Conservation (phyloP, 2,797 vertebrate genomes). For the Galago senegalensis region DNA sequence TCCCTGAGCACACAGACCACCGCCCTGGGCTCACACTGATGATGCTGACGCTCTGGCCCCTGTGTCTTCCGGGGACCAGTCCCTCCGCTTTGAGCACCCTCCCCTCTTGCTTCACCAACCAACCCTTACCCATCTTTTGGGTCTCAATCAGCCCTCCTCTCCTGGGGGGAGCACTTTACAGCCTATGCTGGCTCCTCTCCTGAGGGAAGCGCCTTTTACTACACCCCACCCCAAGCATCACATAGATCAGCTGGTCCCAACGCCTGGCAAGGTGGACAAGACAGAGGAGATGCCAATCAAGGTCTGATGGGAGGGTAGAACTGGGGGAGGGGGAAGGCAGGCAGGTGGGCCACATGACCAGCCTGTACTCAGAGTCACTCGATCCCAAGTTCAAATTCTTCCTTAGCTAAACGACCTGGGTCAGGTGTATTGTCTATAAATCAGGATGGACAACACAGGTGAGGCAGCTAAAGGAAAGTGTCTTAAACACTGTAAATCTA, state of each 20-base stretch:
- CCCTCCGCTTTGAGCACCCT: not conserved
- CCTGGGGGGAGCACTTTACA: too few relatives aligned
- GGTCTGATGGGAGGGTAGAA: too few relatives aligned
- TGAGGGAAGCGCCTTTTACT: too few relatives aligned
- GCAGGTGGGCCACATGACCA: not conserved
- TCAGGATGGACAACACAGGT: not conserved
- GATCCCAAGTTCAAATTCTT: not conserved
- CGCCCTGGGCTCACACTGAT: not conserved
- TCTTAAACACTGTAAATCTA: too few relatives aligned
- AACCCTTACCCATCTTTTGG: not conserved
- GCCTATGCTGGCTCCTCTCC: not conserved
- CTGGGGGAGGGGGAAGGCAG: not conserved
- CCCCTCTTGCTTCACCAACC: not conserved
- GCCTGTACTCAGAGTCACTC: too few relatives aligned
- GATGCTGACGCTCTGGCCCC: not conserved
- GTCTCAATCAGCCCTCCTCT: not conserved
- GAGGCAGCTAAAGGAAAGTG: not conserved
- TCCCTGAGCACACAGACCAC: not conserved
- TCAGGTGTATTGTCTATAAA: fast-evolving
- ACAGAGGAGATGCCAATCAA: not conserved
- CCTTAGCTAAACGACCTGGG: too few relatives aligned
- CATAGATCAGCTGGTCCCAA: too few relatives aligned
- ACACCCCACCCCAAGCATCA: not conserved
- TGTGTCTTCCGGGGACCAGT: fast-evolving
- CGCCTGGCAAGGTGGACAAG: not conserved